A percentile compares a stretch with the other conserved stretches of the same genome.
Conservation (phyloP, 2,797 vertebrate species). For the Danio albolineatus region DNA sequence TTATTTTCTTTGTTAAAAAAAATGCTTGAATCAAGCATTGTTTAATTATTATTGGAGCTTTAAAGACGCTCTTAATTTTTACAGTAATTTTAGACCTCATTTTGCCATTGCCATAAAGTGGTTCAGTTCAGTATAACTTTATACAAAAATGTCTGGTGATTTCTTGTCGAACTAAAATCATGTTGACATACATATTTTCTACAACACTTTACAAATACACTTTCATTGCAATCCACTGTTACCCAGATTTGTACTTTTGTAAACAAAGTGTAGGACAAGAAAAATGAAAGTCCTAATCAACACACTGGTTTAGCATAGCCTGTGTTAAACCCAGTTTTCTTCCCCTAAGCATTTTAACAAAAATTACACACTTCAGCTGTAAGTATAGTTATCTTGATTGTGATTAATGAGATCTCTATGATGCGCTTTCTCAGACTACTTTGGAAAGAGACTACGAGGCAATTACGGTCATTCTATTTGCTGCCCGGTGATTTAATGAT, state of each 20-base stretch:
- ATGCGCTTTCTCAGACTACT: slow-evolving; percentile 17
- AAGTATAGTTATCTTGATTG: slow-evolving; percentile 17
- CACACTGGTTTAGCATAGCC: background rate
- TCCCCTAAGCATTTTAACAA: background rate
- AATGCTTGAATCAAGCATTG: background rate
- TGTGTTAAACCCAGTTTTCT: background rate
- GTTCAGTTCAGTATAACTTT: too few species aligned
- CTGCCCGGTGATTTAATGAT: slow-evolving; percentile 48
- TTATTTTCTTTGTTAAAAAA: too few species aligned
- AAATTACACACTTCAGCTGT: slow-evolving; percentile 15
- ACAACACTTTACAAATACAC: background rate
- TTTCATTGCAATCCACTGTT: background rate
- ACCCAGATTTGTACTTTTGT: background rate
- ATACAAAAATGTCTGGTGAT: background rate
- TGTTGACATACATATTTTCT: background rate
- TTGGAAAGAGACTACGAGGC: slow-evolving; percentile 11
- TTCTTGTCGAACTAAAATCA: background rate
- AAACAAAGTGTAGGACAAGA: background rate
- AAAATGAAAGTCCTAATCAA: background rate
- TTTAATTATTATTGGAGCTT: background rate
- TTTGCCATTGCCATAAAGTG: background rate
- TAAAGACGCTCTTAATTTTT: background rate
- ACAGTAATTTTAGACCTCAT: background rate
- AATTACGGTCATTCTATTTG: slow-evolving; percentile 47
- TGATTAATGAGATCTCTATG: slow-evolving; percentile 28